phyloP scores from a whole-genome alignment of 2,113 vertebrate genomes.

The Australoheros scitulus region DNA sequence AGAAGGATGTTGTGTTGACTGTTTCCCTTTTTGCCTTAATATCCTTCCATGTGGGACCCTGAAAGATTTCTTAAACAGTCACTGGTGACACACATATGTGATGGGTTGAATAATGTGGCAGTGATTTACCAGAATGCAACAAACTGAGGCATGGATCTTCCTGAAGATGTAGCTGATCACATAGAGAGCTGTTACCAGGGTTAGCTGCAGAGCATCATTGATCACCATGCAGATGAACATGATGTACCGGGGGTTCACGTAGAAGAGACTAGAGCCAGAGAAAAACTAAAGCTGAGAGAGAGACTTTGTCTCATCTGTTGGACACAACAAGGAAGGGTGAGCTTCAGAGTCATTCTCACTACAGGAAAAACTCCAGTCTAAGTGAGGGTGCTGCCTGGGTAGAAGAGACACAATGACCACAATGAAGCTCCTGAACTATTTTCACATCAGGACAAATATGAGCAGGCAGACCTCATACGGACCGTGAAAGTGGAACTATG shows the following conservation, averaged over 20 bases:
- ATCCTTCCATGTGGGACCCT: no score
- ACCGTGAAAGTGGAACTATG: neutral
- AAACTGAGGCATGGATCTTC: constrained; percentile 73
- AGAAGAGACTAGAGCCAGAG: constrained; percentile 67
- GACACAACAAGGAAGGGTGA: rapidly evolving
- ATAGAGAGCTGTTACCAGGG: constrained; percentile 77
- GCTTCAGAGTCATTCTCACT: neutral
- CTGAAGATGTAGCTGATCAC: constrained; percentile 81
- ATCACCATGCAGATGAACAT: constrained; percentile 84
- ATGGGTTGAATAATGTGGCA: neutral
- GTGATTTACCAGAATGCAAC: constrained; percentile 72
- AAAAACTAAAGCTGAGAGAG: neutral
- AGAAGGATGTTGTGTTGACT: no score
- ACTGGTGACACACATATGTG: rapidly evolving
- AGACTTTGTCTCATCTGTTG: rapidly evolving
- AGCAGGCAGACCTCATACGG: rapidly evolving
- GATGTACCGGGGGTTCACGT: constrained; percentile 82
- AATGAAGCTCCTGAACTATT: neutral
- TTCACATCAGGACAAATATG: neutral
- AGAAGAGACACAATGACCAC: neutral
- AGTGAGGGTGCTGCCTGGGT: rapidly evolving
- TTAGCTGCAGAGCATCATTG: constrained; percentile 82
- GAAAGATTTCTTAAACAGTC: no score
- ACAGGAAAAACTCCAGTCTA: rapidly evolving
- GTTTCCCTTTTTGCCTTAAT: no score